phyloP scores from a whole-genome alignment of 2,888 invertebrate species.

The Clostera curtula region DNA sequence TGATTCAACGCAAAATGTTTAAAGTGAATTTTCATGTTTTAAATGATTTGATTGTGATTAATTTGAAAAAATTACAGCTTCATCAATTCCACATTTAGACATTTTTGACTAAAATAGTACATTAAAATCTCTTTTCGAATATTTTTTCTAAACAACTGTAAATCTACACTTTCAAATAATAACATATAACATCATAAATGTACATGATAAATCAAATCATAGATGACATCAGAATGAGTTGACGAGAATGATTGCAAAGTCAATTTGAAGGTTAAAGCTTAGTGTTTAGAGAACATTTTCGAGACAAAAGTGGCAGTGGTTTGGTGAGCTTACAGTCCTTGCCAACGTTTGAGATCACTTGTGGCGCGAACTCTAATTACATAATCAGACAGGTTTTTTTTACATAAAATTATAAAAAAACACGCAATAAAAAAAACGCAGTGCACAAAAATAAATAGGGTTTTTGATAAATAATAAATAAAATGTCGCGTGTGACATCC shows the following conservation, averaged over 20 bases:
- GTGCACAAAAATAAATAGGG: constrained; percentile 1
- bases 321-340: constrained; percentile 26
- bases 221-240: constrained; percentile 17
- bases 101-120: no score
- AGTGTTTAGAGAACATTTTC: constrained; percentile 32
- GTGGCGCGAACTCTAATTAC: constrained; percentile 34
- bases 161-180: no score
- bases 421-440: constrained; percentile 6
- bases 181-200: constrained; percentile 18
- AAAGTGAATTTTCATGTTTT: no score
- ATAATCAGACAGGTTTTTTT: constrained; percentile 23
- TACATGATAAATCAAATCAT: constrained; percentile 15
- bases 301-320: constrained; percentile 51
- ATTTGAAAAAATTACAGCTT: no score
- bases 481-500: not conserved
- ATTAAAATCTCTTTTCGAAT: no score
- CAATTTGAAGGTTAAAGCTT: constrained; percentile 34
- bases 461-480: not conserved
- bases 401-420: constrained; percentile 27
- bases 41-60: no score
- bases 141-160: no score
- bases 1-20: constrained; percentile 1
- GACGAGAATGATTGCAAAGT: constrained; percentile 21
- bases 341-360: constrained; percentile 62
- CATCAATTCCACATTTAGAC: no score